Conservation (phyloP, 2,113 vertebrate species). For the Andinoacara biseriatus region DNA sequence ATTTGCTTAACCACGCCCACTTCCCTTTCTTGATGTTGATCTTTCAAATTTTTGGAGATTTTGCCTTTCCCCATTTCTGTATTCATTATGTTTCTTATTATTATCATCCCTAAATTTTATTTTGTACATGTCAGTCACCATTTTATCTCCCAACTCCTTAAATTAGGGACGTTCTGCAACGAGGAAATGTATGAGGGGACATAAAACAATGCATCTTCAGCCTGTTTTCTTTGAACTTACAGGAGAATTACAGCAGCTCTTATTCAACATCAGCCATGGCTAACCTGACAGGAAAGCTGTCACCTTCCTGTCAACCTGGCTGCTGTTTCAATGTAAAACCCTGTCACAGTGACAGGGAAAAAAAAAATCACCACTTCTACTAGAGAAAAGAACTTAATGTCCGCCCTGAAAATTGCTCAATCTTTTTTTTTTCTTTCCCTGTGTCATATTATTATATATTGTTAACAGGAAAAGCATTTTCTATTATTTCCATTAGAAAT, state of each 20-base stretch:
- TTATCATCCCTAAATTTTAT: no score
- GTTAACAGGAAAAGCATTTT: conserved; percentile 92
- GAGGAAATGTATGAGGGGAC: conserved; percentile 79
- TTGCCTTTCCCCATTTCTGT: no score
- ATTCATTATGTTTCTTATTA: no score
- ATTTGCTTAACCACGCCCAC: no score
- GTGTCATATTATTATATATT: conserved; percentile 99
- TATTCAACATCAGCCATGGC: conserved; percentile 86
- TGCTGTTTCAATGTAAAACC: conserved; percentile 81
- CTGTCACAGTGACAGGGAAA: conserved; percentile 89
- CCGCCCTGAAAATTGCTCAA: conserved; percentile 93
- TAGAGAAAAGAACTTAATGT: conserved; percentile 96
- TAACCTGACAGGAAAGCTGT: conserved; percentile 94
- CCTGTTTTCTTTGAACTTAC: conserved; percentile 89
- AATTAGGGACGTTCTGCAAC: conserved; percentile 72
- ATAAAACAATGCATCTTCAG: conserved; percentile 59
- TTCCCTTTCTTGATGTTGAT: no score
- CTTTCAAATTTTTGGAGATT: no score
- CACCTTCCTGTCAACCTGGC: conserved; percentile 87
- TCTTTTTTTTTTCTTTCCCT: conserved; percentile 71
- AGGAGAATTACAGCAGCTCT: conserved; percentile 89
- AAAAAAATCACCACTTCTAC: conserved; percentile 90
- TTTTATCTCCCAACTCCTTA: not conserved
- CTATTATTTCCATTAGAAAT: conserved; percentile 93
- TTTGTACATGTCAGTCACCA: no score